Conservation (phyloP, 2,888 invertebrate species). For the Ormyrus rosae region DNA sequence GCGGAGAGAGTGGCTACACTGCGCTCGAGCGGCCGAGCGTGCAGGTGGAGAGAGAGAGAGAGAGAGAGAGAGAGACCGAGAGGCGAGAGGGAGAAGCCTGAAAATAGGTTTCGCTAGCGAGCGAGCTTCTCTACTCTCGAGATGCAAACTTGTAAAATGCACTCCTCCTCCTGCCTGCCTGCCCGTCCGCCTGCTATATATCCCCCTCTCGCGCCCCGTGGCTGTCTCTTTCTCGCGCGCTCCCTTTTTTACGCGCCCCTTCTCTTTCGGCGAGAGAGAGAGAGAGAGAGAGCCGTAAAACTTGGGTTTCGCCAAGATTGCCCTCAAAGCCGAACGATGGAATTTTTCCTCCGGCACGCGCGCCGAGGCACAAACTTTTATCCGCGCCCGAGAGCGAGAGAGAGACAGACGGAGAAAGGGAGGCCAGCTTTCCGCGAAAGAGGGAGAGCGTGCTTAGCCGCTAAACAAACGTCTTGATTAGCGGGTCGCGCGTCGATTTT, state of each 20-base stretch:
- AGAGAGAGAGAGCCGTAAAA: no score
- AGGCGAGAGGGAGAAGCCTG: conserved; percentile 4
- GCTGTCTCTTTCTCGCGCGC: background rate
- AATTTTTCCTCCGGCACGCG: no score
- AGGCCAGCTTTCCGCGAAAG: no score
- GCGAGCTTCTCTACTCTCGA: background rate
- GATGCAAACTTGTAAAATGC: conserved; percentile 32
- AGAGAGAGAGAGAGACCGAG: background rate
- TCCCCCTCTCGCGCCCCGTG: background rate
- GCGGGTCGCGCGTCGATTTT: background rate
- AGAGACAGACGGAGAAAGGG: no score
- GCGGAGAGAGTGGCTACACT: background rate
- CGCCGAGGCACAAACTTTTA: no score
- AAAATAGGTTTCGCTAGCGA: conserved; percentile 15
- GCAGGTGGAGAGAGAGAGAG: background rate
- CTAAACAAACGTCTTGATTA: conserved; percentile 18
- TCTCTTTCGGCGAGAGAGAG: no score
- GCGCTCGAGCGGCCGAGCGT: background rate
- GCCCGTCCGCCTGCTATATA: background rate
- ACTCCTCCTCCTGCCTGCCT: background rate
- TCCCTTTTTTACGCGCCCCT: background rate
- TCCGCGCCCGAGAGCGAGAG: no score
- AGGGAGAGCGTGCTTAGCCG: background rate
- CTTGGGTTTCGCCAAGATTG: no score
- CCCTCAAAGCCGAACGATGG: no score